Evolutionary conservation across 1,140 invertebrate genomes (phyloP).

Genomic region (Acromyrmex charruanus): DNA sequence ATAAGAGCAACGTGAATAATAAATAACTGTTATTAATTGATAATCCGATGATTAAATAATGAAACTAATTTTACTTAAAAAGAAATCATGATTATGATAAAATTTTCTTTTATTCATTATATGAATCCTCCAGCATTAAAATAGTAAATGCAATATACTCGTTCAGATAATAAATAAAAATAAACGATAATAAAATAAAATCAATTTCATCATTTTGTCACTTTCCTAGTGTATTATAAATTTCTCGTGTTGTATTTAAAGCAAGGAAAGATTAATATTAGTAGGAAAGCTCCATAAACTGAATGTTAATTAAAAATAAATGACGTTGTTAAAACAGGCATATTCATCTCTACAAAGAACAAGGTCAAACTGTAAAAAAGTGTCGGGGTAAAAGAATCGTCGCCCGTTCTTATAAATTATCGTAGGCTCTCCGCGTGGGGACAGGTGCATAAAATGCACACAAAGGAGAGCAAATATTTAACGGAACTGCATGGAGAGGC

Average conservation of each 20-base stretch:
- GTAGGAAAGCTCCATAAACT: background rate
- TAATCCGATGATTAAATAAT: background rate
- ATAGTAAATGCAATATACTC: background rate
- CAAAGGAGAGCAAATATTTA: constrained; percentile 62
- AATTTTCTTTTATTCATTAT: background rate
- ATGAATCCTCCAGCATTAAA: background rate
- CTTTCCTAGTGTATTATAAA: background rate
- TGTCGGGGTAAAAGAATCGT: constrained; percentile 28
- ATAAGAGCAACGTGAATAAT: constrained; percentile 1
- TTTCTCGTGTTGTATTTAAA: background rate
- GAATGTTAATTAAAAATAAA: constrained; percentile 23
- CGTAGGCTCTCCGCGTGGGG: constrained; percentile 7
- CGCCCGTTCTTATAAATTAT: constrained; percentile 46
- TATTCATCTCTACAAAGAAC: constrained; percentile 26
- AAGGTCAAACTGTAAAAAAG: constrained; percentile 50
- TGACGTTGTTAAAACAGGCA: background rate
- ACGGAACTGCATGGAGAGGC: constrained; percentile 54
- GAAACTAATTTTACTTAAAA: constrained; percentile 14
- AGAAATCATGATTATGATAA: background rate
- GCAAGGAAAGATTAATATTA: constrained; percentile 5
- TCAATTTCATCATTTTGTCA: background rate
- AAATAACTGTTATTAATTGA: constrained; percentile 31
- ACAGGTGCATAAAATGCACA: constrained; percentile 61
- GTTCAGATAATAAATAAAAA: background rate
- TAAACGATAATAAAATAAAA: background rate